Percentiles rank a stretch among this genome's conserved stretches.
These are phyloP conservation scores for Ophonus ardosiacus DNA, from an alignment of 2,888 invertebrate genomes.

Conservation along the genomic window DNA sequence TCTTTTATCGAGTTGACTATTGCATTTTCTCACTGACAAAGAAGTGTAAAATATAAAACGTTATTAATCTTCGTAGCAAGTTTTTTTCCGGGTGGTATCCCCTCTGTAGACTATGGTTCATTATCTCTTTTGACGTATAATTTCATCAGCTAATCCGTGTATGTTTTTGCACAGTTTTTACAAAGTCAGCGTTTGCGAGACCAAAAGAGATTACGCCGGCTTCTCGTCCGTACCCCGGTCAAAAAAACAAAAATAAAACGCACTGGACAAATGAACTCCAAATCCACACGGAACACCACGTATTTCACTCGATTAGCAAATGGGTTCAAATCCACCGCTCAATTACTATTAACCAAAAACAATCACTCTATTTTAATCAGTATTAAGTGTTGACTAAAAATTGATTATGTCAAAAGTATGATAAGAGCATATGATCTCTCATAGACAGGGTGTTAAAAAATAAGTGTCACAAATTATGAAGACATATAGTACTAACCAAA, in stretches of 20 bases:
- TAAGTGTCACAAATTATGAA: too few relatives aligned
- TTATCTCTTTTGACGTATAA: constrained; percentile 59
- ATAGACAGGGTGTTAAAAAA: too few relatives aligned
- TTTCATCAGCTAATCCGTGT: constrained; percentile 46
- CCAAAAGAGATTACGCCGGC: constrained; percentile 42
- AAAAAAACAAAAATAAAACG: constrained; percentile 46
- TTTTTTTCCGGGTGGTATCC: not conserved
- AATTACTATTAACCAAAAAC: too few relatives aligned
- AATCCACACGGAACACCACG: constrained; percentile 3
- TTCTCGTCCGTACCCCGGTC: not conserved
- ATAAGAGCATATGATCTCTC: too few relatives aligned
- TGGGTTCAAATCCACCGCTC: too few relatives aligned
- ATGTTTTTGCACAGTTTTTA: constrained; percentile 50
- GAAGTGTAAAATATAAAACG: constrained; percentile 31
- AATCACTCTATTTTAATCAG: too few relatives aligned
- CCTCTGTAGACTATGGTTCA: constrained; percentile 39
- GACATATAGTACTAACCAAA: too few relatives aligned
- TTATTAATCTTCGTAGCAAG: constrained; percentile 31
- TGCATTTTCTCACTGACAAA: not conserved
- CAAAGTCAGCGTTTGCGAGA: constrained; percentile 52
- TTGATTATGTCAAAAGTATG: too few relatives aligned
- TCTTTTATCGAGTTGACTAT: not conserved
- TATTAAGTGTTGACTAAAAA: too few relatives aligned
- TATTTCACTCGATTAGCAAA: not conserved
- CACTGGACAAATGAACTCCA: constrained; percentile 46